These are phyloP conservation scores for Heliconius cydno DNA, from an alignment of 2,888 invertebrate genomes.

Conservation along the genomic window DNA sequence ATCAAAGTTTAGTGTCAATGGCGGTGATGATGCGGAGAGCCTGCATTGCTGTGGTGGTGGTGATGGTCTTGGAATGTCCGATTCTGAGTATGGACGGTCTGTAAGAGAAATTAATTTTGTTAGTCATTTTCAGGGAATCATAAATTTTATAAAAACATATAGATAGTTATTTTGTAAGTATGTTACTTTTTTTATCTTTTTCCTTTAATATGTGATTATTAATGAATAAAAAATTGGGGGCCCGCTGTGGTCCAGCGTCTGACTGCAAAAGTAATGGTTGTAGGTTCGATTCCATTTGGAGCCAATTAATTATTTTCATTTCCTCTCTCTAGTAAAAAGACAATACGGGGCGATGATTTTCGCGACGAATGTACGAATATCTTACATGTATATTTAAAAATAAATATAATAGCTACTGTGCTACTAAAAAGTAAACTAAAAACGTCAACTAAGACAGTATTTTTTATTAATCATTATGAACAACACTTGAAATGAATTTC, in stretches of 20 bases:
- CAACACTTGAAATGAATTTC: slow-evolving; percentile 9
- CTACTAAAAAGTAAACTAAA: neutral
- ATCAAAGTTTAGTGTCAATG: slow-evolving; percentile 69
- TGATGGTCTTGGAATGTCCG: slow-evolving; percentile 64
- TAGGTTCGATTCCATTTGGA: no score
- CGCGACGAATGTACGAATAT: no score
- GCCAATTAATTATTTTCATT: no score
- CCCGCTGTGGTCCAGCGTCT: no score
- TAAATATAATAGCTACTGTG: neutral
- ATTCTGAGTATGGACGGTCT: slow-evolving; percentile 79
- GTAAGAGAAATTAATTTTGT: slow-evolving; percentile 51
- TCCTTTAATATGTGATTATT: no score
- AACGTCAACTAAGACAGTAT: neutral
- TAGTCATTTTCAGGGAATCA: neutral
- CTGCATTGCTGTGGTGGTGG: slow-evolving; percentile 61
- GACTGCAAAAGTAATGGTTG: no score
- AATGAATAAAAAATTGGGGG: no score
- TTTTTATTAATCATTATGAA: slow-evolving; percentile 12
- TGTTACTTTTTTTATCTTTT: no score
- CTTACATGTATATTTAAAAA: neutral
- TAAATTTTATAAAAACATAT: neutral
- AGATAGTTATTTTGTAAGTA: no score
- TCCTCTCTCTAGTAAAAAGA: no score
- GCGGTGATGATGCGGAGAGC: slow-evolving; percentile 73
- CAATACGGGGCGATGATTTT: no score